Percentiles rank a stretch among this genome's conserved stretches.
These are phyloP conservation scores for Lipophrys pholis DNA, from an alignment of 2,113 vertebrate species.

Conservation along the genomic window DNA sequence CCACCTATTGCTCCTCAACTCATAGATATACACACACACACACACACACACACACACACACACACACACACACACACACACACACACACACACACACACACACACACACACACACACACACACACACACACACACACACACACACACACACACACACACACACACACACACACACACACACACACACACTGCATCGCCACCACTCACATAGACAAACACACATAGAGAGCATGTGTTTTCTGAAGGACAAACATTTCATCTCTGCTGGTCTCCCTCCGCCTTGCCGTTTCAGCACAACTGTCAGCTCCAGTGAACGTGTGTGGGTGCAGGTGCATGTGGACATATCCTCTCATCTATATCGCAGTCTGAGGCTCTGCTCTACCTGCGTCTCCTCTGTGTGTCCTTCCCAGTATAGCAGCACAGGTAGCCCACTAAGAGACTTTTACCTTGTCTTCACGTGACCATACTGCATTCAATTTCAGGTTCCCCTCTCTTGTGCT, in stretches of 20 bases:
- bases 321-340: conserved; percentile 18
- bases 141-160: background rate
- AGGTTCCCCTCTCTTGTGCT: conserved; percentile 60
- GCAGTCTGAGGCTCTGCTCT: conserved; percentile 7
- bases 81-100: background rate
- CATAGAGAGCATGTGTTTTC: conserved; percentile 30
- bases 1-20: background rate
- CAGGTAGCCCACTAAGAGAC: conserved; percentile 34
- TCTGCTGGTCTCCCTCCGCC: conserved; percentile 31
- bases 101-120: background rate
- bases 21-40: background rate
- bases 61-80: background rate
- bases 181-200: background rate
- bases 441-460: conserved; percentile 66
- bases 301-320: conserved; percentile 38
- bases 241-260: conserved; percentile 74
- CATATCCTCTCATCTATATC: conserved; percentile 36
- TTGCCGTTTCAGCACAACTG: conserved; percentile 73
- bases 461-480: conserved; percentile 58
- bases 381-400: conserved; percentile 46
- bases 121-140: background rate
- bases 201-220: background rate
- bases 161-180: background rate
- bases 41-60: background rate
- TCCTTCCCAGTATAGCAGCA: conserved; percentile 62